These are phyloP conservation scores for Scolanthus callimorphus DNA, from an alignment of 92 coral and sea anemone genomes.

Conservation along the genomic window DNA sequence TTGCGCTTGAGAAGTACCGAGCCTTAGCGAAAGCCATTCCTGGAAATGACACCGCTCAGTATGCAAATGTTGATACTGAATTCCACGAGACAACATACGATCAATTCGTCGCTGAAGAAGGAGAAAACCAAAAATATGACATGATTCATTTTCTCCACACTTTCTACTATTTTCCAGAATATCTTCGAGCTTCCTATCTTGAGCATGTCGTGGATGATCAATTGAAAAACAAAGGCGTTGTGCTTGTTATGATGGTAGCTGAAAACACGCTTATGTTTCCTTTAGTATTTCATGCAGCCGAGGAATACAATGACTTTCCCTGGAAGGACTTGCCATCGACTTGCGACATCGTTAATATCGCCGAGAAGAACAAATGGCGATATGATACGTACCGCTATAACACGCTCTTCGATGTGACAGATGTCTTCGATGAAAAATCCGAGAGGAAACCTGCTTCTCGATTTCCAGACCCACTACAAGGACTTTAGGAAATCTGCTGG, in stretches of 20 bases:
- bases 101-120: background rate
- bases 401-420: background rate
- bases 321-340: background rate
- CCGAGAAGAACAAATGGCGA: background rate
- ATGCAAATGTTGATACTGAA: background rate
- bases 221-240: background rate
- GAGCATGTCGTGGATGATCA: background rate
- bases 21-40: no score
- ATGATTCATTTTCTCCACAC: background rate
- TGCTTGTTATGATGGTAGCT: background rate
- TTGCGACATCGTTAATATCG: background rate
- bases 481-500: background rate
- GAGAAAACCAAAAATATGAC: background rate
- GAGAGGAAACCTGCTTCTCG: background rate
- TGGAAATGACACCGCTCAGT: no score
- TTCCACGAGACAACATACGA: background rate
- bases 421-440: background rate
- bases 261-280: background rate
- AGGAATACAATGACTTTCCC: background rate
- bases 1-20: no score
- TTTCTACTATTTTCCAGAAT: background rate
- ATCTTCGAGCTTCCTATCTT: background rate
- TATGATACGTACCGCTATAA: background rate
- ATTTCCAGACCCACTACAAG: background rate
- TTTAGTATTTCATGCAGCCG: no score